Evolutionary conservation across 2,797 vertebrate species (phyloP).

Genomic region (Halcyon badia): DNA sequence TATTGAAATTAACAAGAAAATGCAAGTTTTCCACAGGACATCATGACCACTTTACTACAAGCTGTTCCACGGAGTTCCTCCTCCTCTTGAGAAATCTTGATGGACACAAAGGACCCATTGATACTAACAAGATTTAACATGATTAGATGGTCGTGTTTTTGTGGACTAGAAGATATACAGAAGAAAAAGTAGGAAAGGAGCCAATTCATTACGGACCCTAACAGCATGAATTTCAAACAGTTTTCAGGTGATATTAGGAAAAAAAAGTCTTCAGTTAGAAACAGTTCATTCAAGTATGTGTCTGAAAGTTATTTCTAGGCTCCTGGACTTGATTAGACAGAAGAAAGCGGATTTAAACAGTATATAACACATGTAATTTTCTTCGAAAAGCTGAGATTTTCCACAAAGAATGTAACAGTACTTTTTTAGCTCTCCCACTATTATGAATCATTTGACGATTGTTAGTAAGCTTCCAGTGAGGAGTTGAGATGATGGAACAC

Average conservation of each 20-base stretch:
- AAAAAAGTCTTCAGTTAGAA: not conserved
- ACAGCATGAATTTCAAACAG: not conserved
- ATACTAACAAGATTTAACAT: not conserved
- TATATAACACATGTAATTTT: not conserved
- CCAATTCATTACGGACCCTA: not conserved
- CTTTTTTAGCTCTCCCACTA: conserved; percentile 14
- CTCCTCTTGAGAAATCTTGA: not conserved
- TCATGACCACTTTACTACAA: not conserved
- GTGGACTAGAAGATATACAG: not conserved
- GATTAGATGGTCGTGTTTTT: not conserved
- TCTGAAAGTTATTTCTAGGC: not conserved
- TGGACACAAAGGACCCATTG: not conserved
- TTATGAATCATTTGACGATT: not conserved
- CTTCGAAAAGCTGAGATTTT: conserved; percentile 20
- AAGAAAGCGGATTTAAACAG: not conserved
- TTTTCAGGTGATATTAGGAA: not conserved
- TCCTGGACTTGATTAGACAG: not conserved
- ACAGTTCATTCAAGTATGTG: not conserved
- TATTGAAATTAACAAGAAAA: not conserved
- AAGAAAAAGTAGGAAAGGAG: not conserved
- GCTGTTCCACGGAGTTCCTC: not conserved
- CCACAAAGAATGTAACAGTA: conserved; percentile 3
- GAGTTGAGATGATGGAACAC: not conserved
- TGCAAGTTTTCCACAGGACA: not conserved
- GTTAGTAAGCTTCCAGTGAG: conserved; percentile 9